Evolutionary conservation across 2,888 invertebrate species (phyloP).

Genomic region (Geophilus truncorum): DNA sequence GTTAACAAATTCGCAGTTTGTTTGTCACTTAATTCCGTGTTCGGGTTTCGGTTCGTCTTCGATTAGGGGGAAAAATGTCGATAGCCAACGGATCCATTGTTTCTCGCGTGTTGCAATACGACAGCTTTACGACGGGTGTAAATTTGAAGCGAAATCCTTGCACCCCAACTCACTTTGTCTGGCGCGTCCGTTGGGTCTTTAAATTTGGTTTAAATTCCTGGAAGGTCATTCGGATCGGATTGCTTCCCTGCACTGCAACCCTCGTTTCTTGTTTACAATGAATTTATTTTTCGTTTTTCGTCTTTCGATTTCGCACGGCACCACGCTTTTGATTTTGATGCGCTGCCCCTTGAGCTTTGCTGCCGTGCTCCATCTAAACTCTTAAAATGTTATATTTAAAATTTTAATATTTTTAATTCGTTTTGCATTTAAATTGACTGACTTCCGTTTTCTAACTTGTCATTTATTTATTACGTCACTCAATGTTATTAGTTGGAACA

Average conservation of each 20-base stretch:
- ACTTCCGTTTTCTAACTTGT: no score
- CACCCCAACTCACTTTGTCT: conserved; percentile 2
- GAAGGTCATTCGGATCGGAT: background rate
- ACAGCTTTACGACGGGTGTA: background rate
- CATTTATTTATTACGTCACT: background rate
- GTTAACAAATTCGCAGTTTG: background rate
- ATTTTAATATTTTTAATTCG: no score
- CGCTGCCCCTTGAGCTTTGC: background rate
- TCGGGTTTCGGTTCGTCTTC: background rate
- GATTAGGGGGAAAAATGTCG: background rate
- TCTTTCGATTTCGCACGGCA: no score
- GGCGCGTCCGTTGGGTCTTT: background rate
- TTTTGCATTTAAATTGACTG: no score
- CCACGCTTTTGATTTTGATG: no score
- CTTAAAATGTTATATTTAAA: no score
- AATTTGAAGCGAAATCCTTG: background rate
- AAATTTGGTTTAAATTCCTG: background rate
- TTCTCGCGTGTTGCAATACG: background rate
- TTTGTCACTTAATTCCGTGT: background rate
- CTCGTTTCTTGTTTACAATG: no score
- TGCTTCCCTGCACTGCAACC: background rate
- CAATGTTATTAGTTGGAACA: background rate
- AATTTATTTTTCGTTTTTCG: background rate
- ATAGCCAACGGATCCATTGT: background rate
- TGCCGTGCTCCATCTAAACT: background rate